Evolutionary conservation across 2,113 vertebrate species (phyloP).

Genomic region (Delphinapterus leucas): DNA sequence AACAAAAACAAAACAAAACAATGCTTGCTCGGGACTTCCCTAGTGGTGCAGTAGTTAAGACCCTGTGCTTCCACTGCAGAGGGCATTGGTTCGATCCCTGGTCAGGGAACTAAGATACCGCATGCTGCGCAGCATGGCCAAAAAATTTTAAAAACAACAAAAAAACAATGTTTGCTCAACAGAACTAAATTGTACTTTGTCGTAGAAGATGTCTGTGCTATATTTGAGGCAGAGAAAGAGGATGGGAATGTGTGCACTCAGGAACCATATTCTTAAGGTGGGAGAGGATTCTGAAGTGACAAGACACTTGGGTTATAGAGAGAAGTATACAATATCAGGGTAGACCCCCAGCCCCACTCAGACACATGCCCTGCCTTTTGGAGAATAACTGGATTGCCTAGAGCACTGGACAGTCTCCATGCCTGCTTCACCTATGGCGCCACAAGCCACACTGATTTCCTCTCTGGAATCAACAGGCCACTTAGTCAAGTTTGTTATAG

Average conservation of each 20-base stretch:
- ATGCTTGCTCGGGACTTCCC: no score
- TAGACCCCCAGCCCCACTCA: background rate
- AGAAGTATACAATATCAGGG: background rate
- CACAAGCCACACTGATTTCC: background rate
- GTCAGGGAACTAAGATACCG: no score
- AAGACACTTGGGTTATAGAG: background rate
- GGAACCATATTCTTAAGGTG: background rate
- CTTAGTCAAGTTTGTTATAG: background rate
- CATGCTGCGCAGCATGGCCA: no score
- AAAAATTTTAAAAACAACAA: no score
- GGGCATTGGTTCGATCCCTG: no score
- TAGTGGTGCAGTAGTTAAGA: no score
- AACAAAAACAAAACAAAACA: no score
- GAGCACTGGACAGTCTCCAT: background rate
- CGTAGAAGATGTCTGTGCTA: background rate
- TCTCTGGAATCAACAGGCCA: background rate
- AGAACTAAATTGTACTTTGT: background rate
- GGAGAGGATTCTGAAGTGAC: background rate
- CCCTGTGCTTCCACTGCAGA: no score
- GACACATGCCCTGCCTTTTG: background rate
- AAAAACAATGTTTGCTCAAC: background rate
- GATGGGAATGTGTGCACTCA: background rate
- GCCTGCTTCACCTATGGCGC: background rate
- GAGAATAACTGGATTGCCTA: background rate
- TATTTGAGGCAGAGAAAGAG: background rate